Evolutionary conservation across 2,797 vertebrate genomes (phyloP), one percentile per base, ranked within the genome.

Genomic region (Acanthornis magna): DNA sequence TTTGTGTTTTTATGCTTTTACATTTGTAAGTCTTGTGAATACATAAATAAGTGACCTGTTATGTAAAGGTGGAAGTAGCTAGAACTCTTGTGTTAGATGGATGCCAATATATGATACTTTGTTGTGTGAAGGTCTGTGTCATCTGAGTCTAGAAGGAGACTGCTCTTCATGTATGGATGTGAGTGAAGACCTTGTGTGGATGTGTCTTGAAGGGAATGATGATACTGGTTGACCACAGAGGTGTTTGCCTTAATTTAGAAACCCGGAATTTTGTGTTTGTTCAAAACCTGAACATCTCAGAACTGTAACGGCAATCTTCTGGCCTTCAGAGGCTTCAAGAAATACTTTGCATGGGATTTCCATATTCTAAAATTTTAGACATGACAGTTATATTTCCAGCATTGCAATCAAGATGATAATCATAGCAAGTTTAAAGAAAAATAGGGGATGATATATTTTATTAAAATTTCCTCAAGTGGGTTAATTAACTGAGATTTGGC

Each of bases 21-120:
- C 14, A 8, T 53, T 78, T 77, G 2, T 63, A 55, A 36, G 17
- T 76, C 38, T 85, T 1, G 0, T 72, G 15, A 76, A 47, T 68
- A 72, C 90, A 48, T 48, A 71, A 82, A 27, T 68, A 55, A 27
- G 30, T 63, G 18, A 34, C 22, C 12, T 76, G 32, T 70, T 88
- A 13, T 3, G 25, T 34, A 25, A 74, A 63, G 36, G 32, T 58
- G 61, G 74, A 63, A 67, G 55, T 16, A 62, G 21, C 18, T 17
- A 26, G 18, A 74, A 48, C 11, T 60, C 2, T 74, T 60, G 8
- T 4, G 13, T n/a, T 38, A 12, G 11, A 18, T 55, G 20, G 71
- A 50, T 3, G 1, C 36, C 9, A 47, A n/a, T 51, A 16, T 0
- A 0, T 3, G 4, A 38, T 73, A 19, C 10, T 50, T 57, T 30